phyloP scores from a whole-genome alignment of 2,113 vertebrate species.

The Spea bombifrons region DNA sequence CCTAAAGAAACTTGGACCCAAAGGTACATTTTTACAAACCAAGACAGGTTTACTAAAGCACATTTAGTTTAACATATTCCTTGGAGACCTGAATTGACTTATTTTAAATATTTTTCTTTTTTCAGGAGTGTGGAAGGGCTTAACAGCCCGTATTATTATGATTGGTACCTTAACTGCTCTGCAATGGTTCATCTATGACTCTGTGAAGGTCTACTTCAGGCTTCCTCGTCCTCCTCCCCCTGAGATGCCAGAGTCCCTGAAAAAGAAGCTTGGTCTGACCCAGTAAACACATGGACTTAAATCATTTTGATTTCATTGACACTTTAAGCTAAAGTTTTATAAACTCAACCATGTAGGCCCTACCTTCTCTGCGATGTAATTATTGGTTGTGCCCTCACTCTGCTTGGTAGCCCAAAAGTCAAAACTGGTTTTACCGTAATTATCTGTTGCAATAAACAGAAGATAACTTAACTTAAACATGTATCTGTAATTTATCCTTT shows the following conservation, averaged over 20 bases:
- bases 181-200: constrained; percentile 99
- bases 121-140: constrained; percentile 96
- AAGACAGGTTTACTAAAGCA: not conserved
- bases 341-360: constrained; percentile 69
- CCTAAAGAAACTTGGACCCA: constrained; percentile 83
- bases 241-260: constrained; percentile 97
- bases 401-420: constrained; percentile 56
- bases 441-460: constrained; percentile 72
- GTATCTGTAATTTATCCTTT: too few relatives aligned
- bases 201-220: constrained; percentile 97
- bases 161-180: constrained; percentile 97
- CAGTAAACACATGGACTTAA: constrained; percentile 75
- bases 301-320: constrained; percentile 42
- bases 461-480: constrained; percentile 24
- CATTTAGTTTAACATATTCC: not conserved
- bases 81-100: not conserved
- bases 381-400: constrained; percentile 61
- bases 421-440: constrained; percentile 51
- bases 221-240: constrained; percentile 96
- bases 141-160: constrained; percentile 98
- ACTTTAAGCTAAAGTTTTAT: constrained; percentile 61
- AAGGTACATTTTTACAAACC: constrained; percentile 62
- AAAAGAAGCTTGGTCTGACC: constrained; percentile 94
- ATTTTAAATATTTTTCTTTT: not conserved
- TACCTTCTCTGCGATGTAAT: constrained; percentile 58